Evolutionary conservation across 2,113 vertebrate species (phyloP).

Genomic region (Odocoileus virginianus): DNA sequence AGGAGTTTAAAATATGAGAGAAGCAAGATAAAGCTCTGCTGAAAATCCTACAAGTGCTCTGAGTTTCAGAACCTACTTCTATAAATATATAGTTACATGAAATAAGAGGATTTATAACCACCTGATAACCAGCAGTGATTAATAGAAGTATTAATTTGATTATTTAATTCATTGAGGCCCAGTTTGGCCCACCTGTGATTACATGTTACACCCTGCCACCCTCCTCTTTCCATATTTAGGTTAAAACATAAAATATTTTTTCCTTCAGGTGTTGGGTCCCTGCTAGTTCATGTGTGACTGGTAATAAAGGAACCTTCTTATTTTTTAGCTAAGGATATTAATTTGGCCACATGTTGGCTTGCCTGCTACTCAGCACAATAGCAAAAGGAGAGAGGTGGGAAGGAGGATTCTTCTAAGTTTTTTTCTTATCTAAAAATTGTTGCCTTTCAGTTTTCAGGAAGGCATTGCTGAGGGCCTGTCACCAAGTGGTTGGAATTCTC

Average conservation of each 20-base stretch:
- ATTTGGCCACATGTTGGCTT: background rate
- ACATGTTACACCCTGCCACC: no score
- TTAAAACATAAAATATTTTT: background rate
- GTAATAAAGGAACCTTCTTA: background rate
- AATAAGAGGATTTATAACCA: background rate
- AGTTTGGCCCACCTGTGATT: background rate
- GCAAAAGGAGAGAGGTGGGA: background rate
- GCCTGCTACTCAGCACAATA: background rate
- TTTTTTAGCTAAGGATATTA: background rate
- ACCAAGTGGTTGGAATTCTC: background rate
- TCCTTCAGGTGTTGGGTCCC: background rate
- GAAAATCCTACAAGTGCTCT: background rate
- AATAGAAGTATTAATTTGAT: background rate
- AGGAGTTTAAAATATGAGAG: background rate
- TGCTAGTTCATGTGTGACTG: background rate
- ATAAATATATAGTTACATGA: background rate
- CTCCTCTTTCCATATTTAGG: background rate
- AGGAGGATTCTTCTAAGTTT: background rate
- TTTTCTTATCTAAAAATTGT: background rate
- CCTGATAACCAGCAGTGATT: background rate
- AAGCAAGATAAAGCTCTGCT: background rate
- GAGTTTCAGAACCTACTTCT: background rate
- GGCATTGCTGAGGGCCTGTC: background rate
- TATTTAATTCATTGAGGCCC: background rate
- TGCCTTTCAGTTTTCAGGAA: background rate